Percentiles rank a stretch among this genome's conserved stretches.
Evolutionary conservation across 2,888 invertebrate genomes (phyloP).

Genomic region (Imbricaverruca yamaguchii): DNA sequence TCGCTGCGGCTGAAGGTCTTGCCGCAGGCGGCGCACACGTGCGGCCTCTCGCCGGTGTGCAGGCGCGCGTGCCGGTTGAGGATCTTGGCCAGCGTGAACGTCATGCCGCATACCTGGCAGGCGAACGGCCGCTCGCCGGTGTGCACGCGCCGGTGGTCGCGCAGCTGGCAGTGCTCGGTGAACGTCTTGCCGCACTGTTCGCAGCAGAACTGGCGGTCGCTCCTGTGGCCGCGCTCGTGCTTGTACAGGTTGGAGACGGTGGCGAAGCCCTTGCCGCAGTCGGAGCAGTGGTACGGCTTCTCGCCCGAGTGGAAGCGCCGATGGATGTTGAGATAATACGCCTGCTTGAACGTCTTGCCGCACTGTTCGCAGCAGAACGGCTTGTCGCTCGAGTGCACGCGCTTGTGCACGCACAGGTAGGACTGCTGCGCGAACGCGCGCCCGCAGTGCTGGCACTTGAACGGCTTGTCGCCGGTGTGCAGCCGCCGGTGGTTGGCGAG

Average conservation of each 20-base stretch:
- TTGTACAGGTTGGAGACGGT: conserved; percentile 10
- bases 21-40: background rate
- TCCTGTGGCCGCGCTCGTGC: background rate
- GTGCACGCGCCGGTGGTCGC: conserved; percentile 26
- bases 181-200: conserved; percentile 14
- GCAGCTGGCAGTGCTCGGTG: background rate
- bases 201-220: conserved; percentile 1
- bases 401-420: background rate
- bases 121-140: conserved; percentile 26
- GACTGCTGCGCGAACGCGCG: conserved; percentile 7
- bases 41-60: background rate
- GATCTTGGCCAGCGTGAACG: background rate
- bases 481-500: conserved; percentile 7
- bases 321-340: conserved; percentile 10
- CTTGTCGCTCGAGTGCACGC: conserved; percentile 6
- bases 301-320: conserved; percentile 20
- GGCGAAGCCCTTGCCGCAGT: background rate
- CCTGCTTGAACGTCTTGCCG: conserved; percentile 6
- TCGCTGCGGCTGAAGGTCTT: background rate
- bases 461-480: background rate
- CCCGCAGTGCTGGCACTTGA: background rate
- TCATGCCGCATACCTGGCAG: conserved; percentile 24
- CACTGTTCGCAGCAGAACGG: conserved; percentile 9
- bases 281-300: background rate
- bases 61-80: conserved; percentile 3